Evolutionary conservation across 37 sponge, comb jelly and placozoan genomes (phyloP).

Genomic region (Crambe crambe): DNA sequence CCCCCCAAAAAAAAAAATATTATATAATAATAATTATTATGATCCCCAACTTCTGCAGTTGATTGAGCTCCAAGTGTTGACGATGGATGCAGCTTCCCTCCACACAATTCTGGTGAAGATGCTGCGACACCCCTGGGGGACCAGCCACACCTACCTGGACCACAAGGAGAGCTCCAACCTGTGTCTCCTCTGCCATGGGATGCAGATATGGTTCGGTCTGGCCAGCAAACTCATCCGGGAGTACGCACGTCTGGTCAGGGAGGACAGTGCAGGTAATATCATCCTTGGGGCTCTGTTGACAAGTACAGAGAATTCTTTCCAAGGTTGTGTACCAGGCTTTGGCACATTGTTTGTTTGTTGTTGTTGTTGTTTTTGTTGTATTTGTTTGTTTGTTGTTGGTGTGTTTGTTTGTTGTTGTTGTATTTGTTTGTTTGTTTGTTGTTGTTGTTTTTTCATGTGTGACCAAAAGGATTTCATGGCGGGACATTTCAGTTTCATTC

Average conservation of each 20-base stretch:
- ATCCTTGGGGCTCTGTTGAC: too few species aligned
- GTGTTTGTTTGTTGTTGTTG: not conserved
- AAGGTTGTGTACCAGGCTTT: too few species aligned
- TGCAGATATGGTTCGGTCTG: constrained; percentile 44
- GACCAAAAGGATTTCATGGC: not conserved
- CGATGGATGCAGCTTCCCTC: constrained; percentile 3
- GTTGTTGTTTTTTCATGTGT: not conserved
- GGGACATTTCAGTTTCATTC: not conserved
- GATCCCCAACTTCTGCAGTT: too few species aligned
- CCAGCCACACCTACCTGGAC: constrained; percentile 18
- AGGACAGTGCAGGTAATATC: constrained; percentile 15
- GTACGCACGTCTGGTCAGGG: constrained; percentile 1
- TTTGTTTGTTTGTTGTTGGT: not conserved
- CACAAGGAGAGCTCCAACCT: constrained; percentile 24
- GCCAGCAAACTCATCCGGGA: constrained; percentile 16
- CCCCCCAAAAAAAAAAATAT: too few species aligned
- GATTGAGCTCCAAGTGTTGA: not conserved
- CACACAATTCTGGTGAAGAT: constrained; percentile 10
- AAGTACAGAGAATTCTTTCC: too few species aligned
- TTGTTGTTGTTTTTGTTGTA: not conserved
- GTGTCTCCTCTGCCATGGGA: constrained; percentile 54
- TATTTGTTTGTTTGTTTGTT: not conserved
- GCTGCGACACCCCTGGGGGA: constrained; percentile 32
- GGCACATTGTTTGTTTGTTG: too few species aligned
- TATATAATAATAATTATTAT: too few species aligned